These are phyloP conservation scores for Chinchilla lanigera DNA, from an alignment of 2,113 vertebrate genomes.

Conservation along the genomic window DNA sequence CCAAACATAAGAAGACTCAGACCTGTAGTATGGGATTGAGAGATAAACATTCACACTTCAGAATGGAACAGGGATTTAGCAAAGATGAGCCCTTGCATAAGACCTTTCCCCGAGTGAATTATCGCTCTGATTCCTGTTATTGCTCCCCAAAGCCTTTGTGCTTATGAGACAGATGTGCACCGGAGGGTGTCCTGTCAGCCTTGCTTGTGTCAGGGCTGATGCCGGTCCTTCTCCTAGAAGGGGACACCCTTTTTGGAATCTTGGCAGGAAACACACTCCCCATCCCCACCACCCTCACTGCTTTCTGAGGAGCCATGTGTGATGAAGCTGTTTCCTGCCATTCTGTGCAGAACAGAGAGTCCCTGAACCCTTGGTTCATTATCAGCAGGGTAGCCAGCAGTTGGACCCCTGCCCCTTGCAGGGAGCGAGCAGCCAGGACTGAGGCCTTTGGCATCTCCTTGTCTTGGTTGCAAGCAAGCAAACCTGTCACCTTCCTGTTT, in stretches of 20 bases:
- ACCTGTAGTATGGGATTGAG: accelerated
- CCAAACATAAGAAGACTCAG: neutral
- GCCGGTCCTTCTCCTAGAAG: neutral
- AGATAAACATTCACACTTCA: neutral
- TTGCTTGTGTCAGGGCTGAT: slow-evolving; percentile 3
- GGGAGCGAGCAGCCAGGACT: neutral
- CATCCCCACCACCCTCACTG: neutral
- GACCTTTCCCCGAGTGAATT: slow-evolving; percentile 69
- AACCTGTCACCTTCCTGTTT: slow-evolving; percentile 67
- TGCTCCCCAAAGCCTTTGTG: slow-evolving; percentile 43
- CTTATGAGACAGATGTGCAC: slow-evolving; percentile 69
- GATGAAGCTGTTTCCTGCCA: slow-evolving; percentile 84
- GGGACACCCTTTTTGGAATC: slow-evolving; percentile 66
- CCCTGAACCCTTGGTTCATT: slow-evolving; percentile 76
- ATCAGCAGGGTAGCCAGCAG: neutral
- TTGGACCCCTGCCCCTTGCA: neutral
- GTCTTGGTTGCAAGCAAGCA: slow-evolving; percentile 65
- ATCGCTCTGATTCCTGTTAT: slow-evolving; percentile 71
- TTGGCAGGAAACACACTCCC: slow-evolving; percentile 59
- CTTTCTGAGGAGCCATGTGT: slow-evolving; percentile 62
- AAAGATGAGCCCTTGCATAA: neutral
- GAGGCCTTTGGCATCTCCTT: slow-evolving; percentile 22
- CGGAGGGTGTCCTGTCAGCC: neutral
- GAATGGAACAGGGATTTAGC: neutral
- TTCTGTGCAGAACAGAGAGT: slow-evolving; percentile 71